phyloP scores from a whole-genome alignment of 2,797 vertebrate species.

The Rhynchonycteris naso region DNA sequence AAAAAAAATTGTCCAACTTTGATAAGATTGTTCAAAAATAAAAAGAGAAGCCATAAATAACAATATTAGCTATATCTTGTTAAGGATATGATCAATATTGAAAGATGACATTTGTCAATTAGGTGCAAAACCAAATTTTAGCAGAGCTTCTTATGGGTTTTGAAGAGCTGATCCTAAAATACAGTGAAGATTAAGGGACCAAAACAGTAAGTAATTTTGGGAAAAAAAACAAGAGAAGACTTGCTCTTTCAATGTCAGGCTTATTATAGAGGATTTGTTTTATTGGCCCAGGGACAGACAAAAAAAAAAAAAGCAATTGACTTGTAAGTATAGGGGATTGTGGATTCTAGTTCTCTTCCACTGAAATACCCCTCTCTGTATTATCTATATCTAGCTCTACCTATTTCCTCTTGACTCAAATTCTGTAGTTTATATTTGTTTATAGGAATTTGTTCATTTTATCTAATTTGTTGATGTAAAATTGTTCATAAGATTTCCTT shows the following conservation, averaged over 20 bases:
- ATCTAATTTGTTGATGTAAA: conserved; percentile 42
- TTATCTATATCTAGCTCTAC: neutral
- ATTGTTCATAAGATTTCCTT: neutral
- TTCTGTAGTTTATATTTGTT: neutral
- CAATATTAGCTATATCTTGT: neutral
- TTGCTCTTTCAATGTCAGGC: neutral
- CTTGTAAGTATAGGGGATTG: neutral
- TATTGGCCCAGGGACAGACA: neutral
- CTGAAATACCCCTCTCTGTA: neutral
- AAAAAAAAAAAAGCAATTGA: neutral
- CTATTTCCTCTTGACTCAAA: conserved; percentile 16
- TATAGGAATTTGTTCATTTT: conserved; percentile 7
- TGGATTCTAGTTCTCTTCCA: neutral
- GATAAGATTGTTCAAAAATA: neutral
- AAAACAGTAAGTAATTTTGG: neutral
- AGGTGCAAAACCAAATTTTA: neutral
- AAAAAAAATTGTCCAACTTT: neutral
- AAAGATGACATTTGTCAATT: neutral
- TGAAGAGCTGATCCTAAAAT: conserved; percentile 18
- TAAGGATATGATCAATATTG: neutral
- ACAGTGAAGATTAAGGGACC: neutral
- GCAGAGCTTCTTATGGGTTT: neutral
- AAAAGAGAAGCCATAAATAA: neutral
- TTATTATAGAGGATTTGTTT: conserved; percentile 1
- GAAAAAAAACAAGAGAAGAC: neutral